Percentiles rank a stretch among this genome's conserved stretches.
Evolutionary conservation across 2,797 vertebrate species (phyloP).

Genomic region (Epinephelus malabaricus): DNA sequence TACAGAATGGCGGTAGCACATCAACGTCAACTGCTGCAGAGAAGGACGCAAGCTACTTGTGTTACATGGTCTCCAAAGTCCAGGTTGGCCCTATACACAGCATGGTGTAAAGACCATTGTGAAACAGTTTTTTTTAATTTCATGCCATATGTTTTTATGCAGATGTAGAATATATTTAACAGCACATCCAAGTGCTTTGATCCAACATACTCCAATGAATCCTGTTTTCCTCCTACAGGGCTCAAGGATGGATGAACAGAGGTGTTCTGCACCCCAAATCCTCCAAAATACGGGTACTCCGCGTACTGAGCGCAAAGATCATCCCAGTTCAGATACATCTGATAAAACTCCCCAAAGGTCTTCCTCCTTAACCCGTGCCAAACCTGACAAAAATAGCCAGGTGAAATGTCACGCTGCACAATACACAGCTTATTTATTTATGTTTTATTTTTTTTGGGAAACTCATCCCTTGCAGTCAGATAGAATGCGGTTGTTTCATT

Average conservation of each 20-base stretch:
- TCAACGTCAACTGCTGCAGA: constrained; percentile 69
- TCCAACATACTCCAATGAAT: neutral
- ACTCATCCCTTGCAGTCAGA: neutral
- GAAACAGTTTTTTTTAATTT: constrained; percentile 9
- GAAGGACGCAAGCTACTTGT: constrained; percentile 65
- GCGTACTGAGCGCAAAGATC: constrained; percentile 47
- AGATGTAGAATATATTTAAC: neutral
- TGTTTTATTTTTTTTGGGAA: neutral
- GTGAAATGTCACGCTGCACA: constrained; percentile 40
- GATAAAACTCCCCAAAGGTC: constrained; percentile 66
- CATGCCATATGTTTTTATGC: neutral
- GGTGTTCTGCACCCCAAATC: constrained; percentile 81
- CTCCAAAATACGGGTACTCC: constrained; percentile 60
- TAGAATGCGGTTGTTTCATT: neutral
- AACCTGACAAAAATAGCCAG: constrained; percentile 44
- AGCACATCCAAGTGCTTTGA: neutral
- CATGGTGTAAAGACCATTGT: neutral
- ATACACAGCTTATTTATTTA: neutral
- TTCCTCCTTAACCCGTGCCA: constrained; percentile 55
- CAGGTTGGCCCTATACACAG: constrained; percentile 66
- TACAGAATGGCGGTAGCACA: constrained; percentile 71
- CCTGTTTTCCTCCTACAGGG: constrained; percentile 70
- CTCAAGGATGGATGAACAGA: constrained; percentile 83
- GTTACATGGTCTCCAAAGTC: constrained; percentile 80
- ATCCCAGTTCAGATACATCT: constrained; percentile 34